phyloP scores from a whole-genome alignment of 2,113 vertebrate species.

The Notiomystis cincta region DNA sequence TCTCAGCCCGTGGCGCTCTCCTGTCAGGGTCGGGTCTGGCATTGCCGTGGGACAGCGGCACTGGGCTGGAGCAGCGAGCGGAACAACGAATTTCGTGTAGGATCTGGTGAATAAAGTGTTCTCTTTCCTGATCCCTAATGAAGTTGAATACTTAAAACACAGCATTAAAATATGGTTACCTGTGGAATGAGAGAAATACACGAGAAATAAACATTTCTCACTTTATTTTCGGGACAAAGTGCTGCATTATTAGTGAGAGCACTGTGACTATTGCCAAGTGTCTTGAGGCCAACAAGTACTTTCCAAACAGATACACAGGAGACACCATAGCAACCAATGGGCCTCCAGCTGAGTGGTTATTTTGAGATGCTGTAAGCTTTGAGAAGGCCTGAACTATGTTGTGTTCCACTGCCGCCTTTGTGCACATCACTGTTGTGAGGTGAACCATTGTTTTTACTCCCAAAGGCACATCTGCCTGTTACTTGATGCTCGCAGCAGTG shows the following conservation, averaged over 20 bases:
- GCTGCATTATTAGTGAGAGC: neutral
- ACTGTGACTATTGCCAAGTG: rapidly evolving
- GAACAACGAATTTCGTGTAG: rapidly evolving
- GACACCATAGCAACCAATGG: neutral
- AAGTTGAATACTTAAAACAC: neutral
- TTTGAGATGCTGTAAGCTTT: neutral
- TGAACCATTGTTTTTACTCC: no score
- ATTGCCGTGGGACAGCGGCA: no score
- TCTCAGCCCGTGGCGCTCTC: no score
- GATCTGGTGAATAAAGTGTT: neutral
- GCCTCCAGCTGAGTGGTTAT: neutral
- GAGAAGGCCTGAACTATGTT: rapidly evolving
- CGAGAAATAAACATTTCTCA: neutral
- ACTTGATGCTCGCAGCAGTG: neutral
- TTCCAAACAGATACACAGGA: no score
- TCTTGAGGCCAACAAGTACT: neutral
- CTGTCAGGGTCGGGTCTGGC: no score
- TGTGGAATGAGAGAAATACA: neutral
- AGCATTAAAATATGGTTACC: neutral
- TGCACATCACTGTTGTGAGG: rapidly evolving
- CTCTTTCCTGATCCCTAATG: no score
- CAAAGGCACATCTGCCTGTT: neutral
- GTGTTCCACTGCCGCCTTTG: neutral
- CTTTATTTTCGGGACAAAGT: rapidly evolving
- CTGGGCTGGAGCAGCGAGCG: no score